Percentiles rank a stretch among this genome's conserved stretches.
These are phyloP conservation scores for Catharus minimus DNA, from an alignment of 2,113 vertebrate species.

Conservation along the genomic window DNA sequence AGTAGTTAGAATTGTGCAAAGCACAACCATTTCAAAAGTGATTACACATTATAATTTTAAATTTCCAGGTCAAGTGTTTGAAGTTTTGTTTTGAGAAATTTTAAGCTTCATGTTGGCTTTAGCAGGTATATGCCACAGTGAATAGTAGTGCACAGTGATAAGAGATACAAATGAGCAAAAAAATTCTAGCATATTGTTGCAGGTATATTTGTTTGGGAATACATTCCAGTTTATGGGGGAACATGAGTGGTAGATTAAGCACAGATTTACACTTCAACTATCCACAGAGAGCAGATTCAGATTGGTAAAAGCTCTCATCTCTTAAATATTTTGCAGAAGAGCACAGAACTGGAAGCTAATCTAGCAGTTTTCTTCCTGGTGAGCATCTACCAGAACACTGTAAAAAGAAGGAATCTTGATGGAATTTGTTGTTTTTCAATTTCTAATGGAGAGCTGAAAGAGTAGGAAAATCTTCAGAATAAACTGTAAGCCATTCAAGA, in stretches of 20 bases:
- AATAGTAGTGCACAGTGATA: background rate
- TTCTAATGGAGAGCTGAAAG: background rate
- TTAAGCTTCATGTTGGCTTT: background rate
- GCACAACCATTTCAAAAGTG: background rate
- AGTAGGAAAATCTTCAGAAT: background rate
- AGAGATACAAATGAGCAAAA: background rate
- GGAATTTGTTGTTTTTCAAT: background rate
- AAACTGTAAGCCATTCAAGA: background rate
- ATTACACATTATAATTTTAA: background rate
- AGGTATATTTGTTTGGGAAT: background rate
- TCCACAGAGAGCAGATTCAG: background rate
- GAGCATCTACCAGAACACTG: background rate
- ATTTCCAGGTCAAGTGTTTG: background rate
- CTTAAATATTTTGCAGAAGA: background rate
- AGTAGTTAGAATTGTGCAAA: background rate
- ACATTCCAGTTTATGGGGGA: background rate
- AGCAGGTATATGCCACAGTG: background rate
- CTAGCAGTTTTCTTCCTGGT: background rate
- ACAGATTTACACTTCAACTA: background rate
- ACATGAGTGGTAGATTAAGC: background rate
- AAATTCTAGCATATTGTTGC: background rate
- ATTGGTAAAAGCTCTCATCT: background rate
- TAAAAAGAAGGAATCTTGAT: background rate
- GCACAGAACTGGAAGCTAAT: background rate
- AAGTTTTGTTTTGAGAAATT: background rate